Base-by-base conservation (phyloP, 2,888 invertebrate genomes). In the Hirtodrosophila trivittata region DNA sequence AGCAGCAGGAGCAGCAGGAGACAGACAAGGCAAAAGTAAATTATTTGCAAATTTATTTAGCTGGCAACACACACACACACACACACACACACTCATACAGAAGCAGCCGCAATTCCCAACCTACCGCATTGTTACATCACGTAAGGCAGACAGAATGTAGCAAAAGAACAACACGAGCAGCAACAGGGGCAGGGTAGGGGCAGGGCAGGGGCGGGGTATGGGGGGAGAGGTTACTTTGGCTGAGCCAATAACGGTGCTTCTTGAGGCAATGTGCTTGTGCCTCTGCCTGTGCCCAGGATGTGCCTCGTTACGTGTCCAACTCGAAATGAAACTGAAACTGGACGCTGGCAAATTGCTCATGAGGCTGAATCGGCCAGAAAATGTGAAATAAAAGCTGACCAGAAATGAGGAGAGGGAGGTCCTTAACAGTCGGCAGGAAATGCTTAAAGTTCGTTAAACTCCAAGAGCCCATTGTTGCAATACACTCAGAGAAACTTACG, bases 281-380 rank as follows among this genome's bases (percentile, higher is more conserved):
- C 30, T 30, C 30, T 9, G 30, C 6, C 30, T 12, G 10, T 47
- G 50, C 21, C 14, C 77, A 74, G 77, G 76, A 67, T 82, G 66
- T 74, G 81, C 63, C 63, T 64, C 64, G 62, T 75, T 75, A 70
- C 76, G 66, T 66, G 73, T 66, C 55, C 54, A 71, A 77, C 59
- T 76, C 50, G 60, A 83, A 83, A 76, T 76, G 84, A 81, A 81
- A 86, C 86, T 80, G 81, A 81, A 81, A 86, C 83, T 80, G 84
- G 76, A 75, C 80, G 62, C 63, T 76, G 68, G 66, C 57, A 73
- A 71, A 67, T 66, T 67, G 62, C 70, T 71, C 58, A 55, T 68
- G 74, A 67, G 70, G 52, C 64, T 65, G 58, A 73, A 78, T 67
- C 49, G 56, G 56, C 52, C 74, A 41, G 73, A 75, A 80, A 76